phyloP scores from a whole-genome alignment of 2,113 vertebrate genomes.

The Sula dactylatra region DNA sequence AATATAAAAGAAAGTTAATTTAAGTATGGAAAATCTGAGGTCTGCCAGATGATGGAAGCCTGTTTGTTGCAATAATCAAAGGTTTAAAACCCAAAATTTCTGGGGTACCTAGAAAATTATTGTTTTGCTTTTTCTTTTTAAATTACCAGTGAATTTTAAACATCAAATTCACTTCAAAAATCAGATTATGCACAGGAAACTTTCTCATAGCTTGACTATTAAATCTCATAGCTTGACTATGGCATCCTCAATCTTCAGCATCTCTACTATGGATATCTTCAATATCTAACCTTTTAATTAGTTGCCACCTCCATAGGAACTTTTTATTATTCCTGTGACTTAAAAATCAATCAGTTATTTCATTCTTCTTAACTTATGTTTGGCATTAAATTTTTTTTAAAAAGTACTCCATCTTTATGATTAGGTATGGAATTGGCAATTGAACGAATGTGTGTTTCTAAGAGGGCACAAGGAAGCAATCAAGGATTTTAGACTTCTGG shows the following conservation, averaged over 20 bases:
- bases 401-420: background rate
- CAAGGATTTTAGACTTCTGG: constrained; percentile 83
- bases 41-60: background rate
- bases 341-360: background rate
- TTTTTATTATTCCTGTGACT: background rate
- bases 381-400: background rate
- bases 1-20: background rate
- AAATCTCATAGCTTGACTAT: too few species aligned
- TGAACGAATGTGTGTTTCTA: constrained; percentile 73
- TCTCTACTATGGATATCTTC: background rate
- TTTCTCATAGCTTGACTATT: background rate
- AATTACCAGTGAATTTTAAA: background rate
- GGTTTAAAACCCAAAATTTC: background rate
- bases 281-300: background rate
- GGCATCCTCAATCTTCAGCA: background rate
- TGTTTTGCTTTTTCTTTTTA: background rate
- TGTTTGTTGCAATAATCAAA: background rate
- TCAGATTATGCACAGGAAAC: background rate
- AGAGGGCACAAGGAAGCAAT: constrained; percentile 88
- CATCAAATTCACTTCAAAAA: background rate
- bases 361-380: background rate
- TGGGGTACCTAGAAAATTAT: background rate
- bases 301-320: background rate
- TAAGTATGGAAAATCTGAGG: background rate
- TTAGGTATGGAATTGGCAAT: constrained; percentile 90